A percentile compares a stretch with the other conserved stretches of the same genome.
These are phyloP conservation scores for Eupristina koningsbergeri DNA, from an alignment of 1,140 invertebrate genomes.

Conservation along the genomic window DNA sequence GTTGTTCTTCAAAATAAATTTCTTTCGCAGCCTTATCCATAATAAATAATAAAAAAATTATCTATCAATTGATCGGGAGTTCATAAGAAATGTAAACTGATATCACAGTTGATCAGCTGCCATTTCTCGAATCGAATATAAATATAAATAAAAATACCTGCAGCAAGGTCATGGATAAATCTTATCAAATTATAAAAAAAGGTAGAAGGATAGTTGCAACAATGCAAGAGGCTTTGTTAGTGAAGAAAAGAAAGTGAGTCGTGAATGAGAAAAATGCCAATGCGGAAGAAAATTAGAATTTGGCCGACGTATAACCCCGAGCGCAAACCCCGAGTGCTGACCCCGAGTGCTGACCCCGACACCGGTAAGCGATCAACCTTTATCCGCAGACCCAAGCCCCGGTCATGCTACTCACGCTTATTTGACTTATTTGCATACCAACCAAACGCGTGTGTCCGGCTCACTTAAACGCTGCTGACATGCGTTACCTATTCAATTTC, in stretches of 20 bases:
- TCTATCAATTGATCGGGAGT: no score
- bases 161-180: background rate
- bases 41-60: no score
- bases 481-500: slow-evolving; percentile 41
- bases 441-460: slow-evolving; percentile 53
- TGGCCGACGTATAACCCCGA: no score
- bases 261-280: background rate
- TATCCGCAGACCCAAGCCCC: slow-evolving; percentile 21
- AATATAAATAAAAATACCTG: background rate
- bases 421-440: slow-evolving; percentile 60
- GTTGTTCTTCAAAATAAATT: no score
- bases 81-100: no score
- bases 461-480: background rate
- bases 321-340: background rate
- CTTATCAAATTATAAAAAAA: background rate
- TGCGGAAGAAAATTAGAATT: slow-evolving; percentile 22
- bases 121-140: background rate
- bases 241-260: background rate
- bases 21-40: no score
- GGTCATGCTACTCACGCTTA: slow-evolving; percentile 4
- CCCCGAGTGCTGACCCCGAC: background rate
- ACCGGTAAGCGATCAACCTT: slow-evolving; percentile 33
- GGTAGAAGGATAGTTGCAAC: background rate
- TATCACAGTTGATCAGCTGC: background rate
- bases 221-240: background rate